phyloP scores from a whole-genome alignment of 2,888 invertebrate genomes.

The Aplocera efformata region DNA sequence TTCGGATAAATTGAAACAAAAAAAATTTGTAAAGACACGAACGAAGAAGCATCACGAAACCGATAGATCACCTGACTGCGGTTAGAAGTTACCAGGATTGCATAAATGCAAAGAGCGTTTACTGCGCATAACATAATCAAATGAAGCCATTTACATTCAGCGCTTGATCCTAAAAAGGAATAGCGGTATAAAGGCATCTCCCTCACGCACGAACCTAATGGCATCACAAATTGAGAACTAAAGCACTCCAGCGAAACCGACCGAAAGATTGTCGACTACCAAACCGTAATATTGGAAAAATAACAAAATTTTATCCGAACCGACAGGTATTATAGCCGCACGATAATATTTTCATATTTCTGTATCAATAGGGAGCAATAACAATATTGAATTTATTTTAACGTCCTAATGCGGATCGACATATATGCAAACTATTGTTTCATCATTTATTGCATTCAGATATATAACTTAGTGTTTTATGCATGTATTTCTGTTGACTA shows the following conservation, averaged over 20 bases:
- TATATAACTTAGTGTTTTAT: background rate
- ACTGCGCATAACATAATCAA: conserved; percentile 68
- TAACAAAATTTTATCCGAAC: conserved; percentile 67
- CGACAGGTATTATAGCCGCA: conserved; percentile 46
- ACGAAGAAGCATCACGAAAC: too few species aligned
- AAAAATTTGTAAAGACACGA: too few species aligned
- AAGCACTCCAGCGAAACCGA: conserved; percentile 57
- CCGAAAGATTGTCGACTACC: conserved; percentile 51
- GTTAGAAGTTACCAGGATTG: conserved; percentile 54
- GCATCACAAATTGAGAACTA: conserved; percentile 69
- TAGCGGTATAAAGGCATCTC: conserved; percentile 47
- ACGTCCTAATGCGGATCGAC: conserved; percentile 2
- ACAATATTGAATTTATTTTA: conserved; percentile 26
- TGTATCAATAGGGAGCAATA: conserved; percentile 35
- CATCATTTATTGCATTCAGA: too few species aligned
- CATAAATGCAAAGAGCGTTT: conserved; percentile 71
- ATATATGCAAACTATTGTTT: conserved; percentile 10
- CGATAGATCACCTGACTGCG: conserved; percentile 39
- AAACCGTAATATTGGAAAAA: conserved; percentile 56
- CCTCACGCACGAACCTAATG: conserved; percentile 63
- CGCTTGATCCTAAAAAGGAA: conserved; percentile 51
- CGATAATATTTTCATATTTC: conserved; percentile 49
- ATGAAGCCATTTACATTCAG: conserved; percentile 77
- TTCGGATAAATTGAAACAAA: too few species aligned
- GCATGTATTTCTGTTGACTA: conserved; percentile 3